phyloP scores from a whole-genome alignment of 2,113 vertebrate species.

The Elephantulus edwardii region DNA sequence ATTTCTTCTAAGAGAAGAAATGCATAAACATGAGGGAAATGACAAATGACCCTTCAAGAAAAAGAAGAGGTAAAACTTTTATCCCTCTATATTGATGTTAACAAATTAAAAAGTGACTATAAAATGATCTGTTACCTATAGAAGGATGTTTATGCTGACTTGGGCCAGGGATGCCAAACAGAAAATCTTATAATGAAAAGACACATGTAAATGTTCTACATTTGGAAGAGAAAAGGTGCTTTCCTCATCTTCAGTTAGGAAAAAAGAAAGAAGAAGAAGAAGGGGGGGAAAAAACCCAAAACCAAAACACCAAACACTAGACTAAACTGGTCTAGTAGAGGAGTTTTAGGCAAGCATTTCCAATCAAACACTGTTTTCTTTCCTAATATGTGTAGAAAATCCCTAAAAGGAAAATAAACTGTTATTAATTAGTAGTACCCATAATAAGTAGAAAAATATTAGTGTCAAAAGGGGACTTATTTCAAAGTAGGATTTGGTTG shows the following conservation, averaged over 20 bases:
- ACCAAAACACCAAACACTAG: too few species aligned
- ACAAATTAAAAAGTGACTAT: background rate
- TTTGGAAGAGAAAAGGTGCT: background rate
- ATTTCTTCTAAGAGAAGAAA: conserved; percentile 8
- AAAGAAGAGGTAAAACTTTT: background rate
- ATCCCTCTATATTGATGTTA: background rate
- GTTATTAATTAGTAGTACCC: background rate
- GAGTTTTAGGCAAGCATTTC: background rate
- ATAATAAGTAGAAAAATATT: background rate
- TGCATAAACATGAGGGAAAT: background rate
- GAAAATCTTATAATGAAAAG: background rate
- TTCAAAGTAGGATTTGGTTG: conserved; percentile 17
- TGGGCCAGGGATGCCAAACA: background rate
- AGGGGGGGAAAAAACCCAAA: too few species aligned
- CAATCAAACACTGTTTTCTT: background rate
- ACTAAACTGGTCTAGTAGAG: background rate
- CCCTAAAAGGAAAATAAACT: background rate
- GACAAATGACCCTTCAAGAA: background rate
- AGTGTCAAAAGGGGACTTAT: background rate
- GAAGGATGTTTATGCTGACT: background rate
- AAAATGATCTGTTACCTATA: background rate
- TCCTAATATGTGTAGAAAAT: background rate
- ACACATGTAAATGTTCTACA: background rate
- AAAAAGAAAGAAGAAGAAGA: background rate
- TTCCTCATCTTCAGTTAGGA: background rate